Evolutionary conservation across 2,797 vertebrate species (phyloP), one percentile per base, ranked within the genome.

Genomic region (Gymnothorax javanicus): DNA sequence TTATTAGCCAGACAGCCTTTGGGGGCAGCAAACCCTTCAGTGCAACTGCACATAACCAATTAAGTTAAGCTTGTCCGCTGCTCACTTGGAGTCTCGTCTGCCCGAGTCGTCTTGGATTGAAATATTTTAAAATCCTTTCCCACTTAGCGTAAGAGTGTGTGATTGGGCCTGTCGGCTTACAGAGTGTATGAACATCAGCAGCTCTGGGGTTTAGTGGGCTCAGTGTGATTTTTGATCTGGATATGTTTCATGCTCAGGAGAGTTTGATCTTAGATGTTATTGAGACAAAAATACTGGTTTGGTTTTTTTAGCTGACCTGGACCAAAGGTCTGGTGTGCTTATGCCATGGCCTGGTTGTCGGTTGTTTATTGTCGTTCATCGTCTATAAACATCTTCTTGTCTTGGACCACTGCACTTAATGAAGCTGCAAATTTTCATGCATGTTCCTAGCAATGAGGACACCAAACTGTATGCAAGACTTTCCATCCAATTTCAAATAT

Each of bases 181-280:
- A 17, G 15, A 25, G 43, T 8, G 23, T 13, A n/a, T 9, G 84
- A 52, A 17, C 64, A n/a, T 20, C 0, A 64, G 60, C 54, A 50
- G 50, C 33, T 13, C 54, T 79, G 73, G 69, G 79, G 84, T n/a
- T 79, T 43, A 54, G 33, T 6, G 67, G 13, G 43, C 50, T 20
- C 59, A 9, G 15, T 83, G 25, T 33, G 58, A 84, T 20, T 1
- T 69, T 64, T 56, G 84, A 77, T 84, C 56, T 5, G 64, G 58
- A 84, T 84, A 87, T 87, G 84, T 87, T 57, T 52, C 79, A 77
- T 71, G 50, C 79, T 50, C 71, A 62, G 71, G 7, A 23, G 11
- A 64, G 67, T 64, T 15, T 79, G 58, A 77, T 64, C 33, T 75
- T 59, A 84, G 64, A 1, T 58, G 60, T 54, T 25, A 12, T 23